A percentile compares a stretch with the other conserved stretches of the same genome.
These are phyloP conservation scores for Hycleus phaleratus DNA, from an alignment of 1,140 invertebrate species.

Conservation along the genomic window DNA sequence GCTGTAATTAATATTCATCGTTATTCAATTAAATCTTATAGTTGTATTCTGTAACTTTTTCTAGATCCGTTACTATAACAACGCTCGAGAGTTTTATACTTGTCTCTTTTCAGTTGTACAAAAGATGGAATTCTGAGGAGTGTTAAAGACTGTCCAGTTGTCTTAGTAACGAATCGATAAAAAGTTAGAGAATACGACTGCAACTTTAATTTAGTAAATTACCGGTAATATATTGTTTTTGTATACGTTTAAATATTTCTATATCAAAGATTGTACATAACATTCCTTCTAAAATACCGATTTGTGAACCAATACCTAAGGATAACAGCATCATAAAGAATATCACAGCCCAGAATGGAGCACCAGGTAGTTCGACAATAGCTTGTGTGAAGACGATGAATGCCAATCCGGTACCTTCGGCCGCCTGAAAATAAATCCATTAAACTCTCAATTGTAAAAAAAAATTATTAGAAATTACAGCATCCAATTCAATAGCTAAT, in stretches of 20 bases:
- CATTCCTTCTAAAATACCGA: constrained; percentile 88
- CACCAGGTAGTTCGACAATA: constrained; percentile 80
- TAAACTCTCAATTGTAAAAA: too few relatives aligned
- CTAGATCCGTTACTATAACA: too few relatives aligned
- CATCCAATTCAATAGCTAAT: constrained; percentile 61
- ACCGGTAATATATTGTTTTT: constrained; percentile 83
- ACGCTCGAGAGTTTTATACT: too few relatives aligned
- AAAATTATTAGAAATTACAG: constrained; percentile 39
- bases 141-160: too few relatives aligned
- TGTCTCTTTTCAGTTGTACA: too few relatives aligned
- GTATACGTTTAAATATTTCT: constrained; percentile 77
- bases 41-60: too few relatives aligned
- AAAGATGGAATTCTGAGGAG: too few relatives aligned
- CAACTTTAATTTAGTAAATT: constrained; percentile 18
- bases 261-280: constrained; percentile 89
- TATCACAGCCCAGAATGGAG: constrained; percentile 86
- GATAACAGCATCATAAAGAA: constrained; percentile 91
- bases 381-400: constrained; percentile 90
- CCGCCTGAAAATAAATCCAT: constrained; percentile 51
- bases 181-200: too few relatives aligned
- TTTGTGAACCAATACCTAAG: constrained; percentile 83
- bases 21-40: background rate
- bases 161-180: background rate
- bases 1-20: constrained; percentile 45
- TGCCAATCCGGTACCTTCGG: constrained; percentile 87